These are phyloP conservation scores for Delia radicum DNA, from an alignment of 1,140 invertebrate species.

Conservation along the genomic window DNA sequence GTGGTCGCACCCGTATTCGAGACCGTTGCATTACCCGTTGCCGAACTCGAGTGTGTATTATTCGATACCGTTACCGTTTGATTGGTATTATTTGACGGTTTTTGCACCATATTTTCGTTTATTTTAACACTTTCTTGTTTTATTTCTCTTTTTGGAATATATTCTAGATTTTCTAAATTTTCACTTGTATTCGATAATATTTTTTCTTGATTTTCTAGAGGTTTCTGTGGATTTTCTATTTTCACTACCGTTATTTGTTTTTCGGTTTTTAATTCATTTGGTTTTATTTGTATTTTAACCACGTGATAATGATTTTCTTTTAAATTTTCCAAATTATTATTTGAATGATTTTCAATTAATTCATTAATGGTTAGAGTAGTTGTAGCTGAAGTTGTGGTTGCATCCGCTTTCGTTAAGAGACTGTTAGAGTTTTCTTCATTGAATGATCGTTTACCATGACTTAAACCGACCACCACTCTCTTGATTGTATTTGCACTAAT, in stretches of 20 bases:
- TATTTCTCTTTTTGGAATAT: neutral
- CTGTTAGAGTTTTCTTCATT: constrained; percentile 31
- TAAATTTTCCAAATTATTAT: constrained; percentile 21
- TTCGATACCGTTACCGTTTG: neutral
- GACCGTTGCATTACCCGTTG: neutral
- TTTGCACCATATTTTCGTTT: constrained; percentile 30
- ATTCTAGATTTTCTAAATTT: constrained; percentile 16
- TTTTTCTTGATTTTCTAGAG: constrained; percentile 14
- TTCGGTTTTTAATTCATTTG: constrained; percentile 32
- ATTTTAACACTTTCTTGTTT: constrained; percentile 2
- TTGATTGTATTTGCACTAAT: neutral
- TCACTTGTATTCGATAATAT: neutral
- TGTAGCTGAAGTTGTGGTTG: constrained; percentile 17
- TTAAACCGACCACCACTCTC: constrained; percentile 15
- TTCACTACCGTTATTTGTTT: constrained; percentile 34
- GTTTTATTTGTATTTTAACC: constrained; percentile 50
- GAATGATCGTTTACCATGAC: constrained; percentile 44
- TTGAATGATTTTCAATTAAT: constrained; percentile 27
- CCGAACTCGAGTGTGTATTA: neutral
- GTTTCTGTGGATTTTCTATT: constrained; percentile 28
- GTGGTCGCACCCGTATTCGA: constrained; percentile 32
- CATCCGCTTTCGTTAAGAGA: constrained; percentile 30
- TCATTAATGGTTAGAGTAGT: constrained; percentile 47
- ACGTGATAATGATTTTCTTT: constrained; percentile 31
- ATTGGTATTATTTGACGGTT: constrained; percentile 4